These are phyloP conservation scores for Prionailurus bengalensis DNA, from an alignment of 2,113 vertebrate genomes.

Conservation along the genomic window DNA sequence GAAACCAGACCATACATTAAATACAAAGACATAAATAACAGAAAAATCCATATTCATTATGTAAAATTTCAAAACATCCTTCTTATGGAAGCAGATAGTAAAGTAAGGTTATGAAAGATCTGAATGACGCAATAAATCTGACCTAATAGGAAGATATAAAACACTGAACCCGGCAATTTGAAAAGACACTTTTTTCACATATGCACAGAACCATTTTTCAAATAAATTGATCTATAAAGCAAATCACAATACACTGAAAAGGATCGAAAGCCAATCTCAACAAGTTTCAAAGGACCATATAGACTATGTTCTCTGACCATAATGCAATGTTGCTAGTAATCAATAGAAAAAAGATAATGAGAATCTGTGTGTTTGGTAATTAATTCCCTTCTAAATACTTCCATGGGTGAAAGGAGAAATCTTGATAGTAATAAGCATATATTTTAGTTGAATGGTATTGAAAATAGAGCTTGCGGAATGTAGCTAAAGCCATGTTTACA, in stretches of 20 bases:
- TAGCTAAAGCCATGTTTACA: background rate
- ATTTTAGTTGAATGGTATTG: background rate
- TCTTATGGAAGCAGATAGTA: background rate
- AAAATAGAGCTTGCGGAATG: background rate
- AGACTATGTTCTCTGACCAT: background rate
- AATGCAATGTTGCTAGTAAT: background rate
- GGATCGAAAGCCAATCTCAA: background rate
- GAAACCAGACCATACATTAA: background rate
- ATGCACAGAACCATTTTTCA: background rate
- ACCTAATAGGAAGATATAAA: background rate
- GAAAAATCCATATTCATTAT: background rate
- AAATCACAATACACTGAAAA: background rate
- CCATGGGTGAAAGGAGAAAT: background rate
- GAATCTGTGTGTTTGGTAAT: background rate
- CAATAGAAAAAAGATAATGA: background rate
- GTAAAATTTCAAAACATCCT: slow-evolving; percentile 21
- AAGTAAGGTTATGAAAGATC: background rate
- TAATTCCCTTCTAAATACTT: background rate
- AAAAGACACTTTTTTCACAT: background rate
- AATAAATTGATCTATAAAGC: background rate
- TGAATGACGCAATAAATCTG: background rate
- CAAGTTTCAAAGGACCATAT: background rate
- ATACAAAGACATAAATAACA: background rate
- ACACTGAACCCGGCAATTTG: background rate
- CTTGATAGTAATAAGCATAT: background rate